A percentile compares a stretch with the other conserved stretches of the same genome.
These are phyloP conservation scores for Pegoplata infirma DNA, from an alignment of 2,888 invertebrate species.

Conservation along the genomic window DNA sequence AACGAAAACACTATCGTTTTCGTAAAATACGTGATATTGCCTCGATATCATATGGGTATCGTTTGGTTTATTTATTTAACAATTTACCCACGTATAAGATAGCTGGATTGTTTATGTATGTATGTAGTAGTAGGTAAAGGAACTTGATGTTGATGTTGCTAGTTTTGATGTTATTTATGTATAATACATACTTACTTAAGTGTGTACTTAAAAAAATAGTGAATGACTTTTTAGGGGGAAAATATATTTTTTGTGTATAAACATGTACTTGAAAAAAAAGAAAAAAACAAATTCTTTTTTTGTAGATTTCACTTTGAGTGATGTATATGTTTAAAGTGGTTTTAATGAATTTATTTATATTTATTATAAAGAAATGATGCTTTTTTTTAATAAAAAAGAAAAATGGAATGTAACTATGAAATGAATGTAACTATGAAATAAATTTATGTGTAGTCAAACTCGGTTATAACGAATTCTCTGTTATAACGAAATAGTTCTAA, in stretches of 20 bases:
- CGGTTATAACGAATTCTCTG: too few relatives aligned
- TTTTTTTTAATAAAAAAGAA: too few relatives aligned
- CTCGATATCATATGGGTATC: too few relatives aligned
- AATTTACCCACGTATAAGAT: background rate
- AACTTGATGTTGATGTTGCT: constrained; percentile 41
- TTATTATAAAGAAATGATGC: background rate
- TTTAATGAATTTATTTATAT: constrained; percentile 28
- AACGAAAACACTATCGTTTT: too few relatives aligned
- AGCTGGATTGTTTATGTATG: too few relatives aligned
- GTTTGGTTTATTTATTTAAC: background rate
- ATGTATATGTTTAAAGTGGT: background rate
- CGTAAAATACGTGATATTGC: too few relatives aligned
- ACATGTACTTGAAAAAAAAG: too few relatives aligned
- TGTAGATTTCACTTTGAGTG: constrained; percentile 11
- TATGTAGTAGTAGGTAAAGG: constrained; percentile 31
- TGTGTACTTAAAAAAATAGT: constrained; percentile 24
- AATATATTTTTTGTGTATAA: background rate
- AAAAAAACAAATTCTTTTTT: background rate
- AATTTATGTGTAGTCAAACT: too few relatives aligned
- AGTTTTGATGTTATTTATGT: constrained; percentile 51
- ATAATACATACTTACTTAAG: constrained; percentile 40
- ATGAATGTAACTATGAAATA: too few relatives aligned
- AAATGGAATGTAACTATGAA: too few relatives aligned
- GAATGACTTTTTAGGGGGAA: background rate
- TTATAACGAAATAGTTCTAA: too few relatives aligned